Evolutionary conservation across 2,797 vertebrate genomes (phyloP), one percentile per base, ranked within the genome.

Genomic region (Orientallactaga sibirica): DNA sequence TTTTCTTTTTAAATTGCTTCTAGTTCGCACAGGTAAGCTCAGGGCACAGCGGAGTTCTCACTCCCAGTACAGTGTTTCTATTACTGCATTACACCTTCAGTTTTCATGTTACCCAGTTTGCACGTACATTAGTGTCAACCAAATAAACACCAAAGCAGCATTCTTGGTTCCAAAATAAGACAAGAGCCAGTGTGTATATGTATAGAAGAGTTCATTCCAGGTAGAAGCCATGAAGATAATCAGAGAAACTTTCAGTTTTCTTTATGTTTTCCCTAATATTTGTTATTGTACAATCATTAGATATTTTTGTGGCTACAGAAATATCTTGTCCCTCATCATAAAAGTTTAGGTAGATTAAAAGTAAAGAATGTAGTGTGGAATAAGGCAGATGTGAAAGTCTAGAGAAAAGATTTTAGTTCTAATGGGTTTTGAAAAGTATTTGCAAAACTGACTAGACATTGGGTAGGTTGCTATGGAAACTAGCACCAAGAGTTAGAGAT

Each of bases 391-490:
- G 33, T 92, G 86, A 95, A 88, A 92, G 58, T 71, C 93, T 86
- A 85, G 75, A 76, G 43, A 97, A 94, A 96, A 96, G 66, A 95
- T 94, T 95, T 97, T 93, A 96, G 94, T 83, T 71, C 94, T 95
- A 95, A 94, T 91, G 86, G 95, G 86, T 90, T 96, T 96, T 94
- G 70, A 90, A 84, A 95, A 91, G 84, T 85, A 96, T 97, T 96
- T 95, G 80, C 86, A 96, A 96, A 97, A 94, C 94, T 62, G 37
- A 94, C 86, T 90, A 96, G 90, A 97, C 88, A 88, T 58, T 95
- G 95, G 88, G 77, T 62, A 73, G 77, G 96, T 97, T 96, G 97
- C 87, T 95, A 96, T 97, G 95, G 96, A 95, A 97, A 97, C 95
- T 25, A 94, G 92, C 93, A 80, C 77, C 73, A 74, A 84, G 77